Evolutionary conservation across 2,797 vertebrate genomes (phyloP).

Genomic region (Clangula hyemalis): DNA sequence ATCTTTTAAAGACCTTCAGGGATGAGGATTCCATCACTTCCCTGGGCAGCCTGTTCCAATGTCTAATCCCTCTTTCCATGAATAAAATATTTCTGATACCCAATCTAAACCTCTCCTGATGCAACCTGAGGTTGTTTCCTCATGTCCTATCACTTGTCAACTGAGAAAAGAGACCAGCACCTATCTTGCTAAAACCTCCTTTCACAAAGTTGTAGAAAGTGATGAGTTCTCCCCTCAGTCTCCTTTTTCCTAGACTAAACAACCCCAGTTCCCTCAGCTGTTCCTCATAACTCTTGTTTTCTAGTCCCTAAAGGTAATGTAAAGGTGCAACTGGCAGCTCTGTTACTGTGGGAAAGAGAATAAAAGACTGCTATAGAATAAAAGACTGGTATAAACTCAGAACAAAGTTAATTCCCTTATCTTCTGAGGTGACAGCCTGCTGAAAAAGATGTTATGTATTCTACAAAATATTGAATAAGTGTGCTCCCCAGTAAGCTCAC

Average conservation of each 20-base stretch:
- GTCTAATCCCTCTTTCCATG: background rate
- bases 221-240: no score
- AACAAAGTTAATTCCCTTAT: background rate
- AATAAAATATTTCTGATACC: background rate
- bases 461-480: background rate
- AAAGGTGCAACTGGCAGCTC: background rate
- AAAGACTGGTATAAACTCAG: background rate
- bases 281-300: no score
- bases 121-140: background rate
- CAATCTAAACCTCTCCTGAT: background rate
- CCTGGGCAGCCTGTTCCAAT: background rate
- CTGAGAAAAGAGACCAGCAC: no score
- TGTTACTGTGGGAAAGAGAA: background rate
- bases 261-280: no score
- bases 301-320: background rate
- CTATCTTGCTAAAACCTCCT: no score
- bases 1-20: background rate
- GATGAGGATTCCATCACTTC: background rate
- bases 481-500: background rate
- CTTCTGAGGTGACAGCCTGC: background rate
- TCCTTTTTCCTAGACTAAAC: no score
- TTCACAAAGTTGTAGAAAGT: no score
- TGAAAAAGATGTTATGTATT: background rate
- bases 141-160: background rate
- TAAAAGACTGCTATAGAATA: background rate